Conservation (phyloP, 2,113 vertebrate genomes). For the Corythoichthys intestinalis region DNA sequence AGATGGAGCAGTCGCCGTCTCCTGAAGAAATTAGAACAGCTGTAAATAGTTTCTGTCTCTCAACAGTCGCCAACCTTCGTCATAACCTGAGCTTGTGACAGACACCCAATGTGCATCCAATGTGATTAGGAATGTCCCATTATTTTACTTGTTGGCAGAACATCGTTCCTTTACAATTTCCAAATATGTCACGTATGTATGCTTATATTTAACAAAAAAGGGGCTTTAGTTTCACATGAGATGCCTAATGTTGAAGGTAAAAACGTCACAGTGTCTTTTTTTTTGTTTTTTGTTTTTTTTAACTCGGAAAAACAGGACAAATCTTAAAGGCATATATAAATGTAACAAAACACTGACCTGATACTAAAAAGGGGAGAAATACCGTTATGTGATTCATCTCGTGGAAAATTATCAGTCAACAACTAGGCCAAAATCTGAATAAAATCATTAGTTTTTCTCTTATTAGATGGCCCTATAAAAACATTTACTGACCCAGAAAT, state of each 20-base stretch:
- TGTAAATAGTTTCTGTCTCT: constrained; percentile 43
- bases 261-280: too few species aligned
- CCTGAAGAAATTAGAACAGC: constrained; percentile 29
- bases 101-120: constrained; percentile 34
- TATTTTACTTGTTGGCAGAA: constrained; percentile 22
- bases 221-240: constrained; percentile 8
- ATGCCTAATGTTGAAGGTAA: constrained; percentile 23
- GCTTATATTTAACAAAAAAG: constrained; percentile 25
- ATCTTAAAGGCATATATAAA: neutral
- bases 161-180: constrained; percentile 27
- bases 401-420: neutral
- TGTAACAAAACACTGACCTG: neutral
- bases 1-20: constrained; percentile 19
- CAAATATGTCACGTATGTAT: constrained; percentile 35
- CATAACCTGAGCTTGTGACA: constrained; percentile 34
- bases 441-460: neutral
- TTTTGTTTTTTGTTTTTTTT: too few species aligned
- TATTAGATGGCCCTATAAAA: neutral
- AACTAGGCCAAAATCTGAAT: neutral
- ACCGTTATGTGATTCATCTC: neutral
- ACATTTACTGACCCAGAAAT: neutral
- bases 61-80: constrained; percentile 29
- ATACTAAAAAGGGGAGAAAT: neutral
- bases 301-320: constrained; percentile 1
- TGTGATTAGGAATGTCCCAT: constrained; percentile 43